These are phyloP conservation scores for Lophius piscatorius DNA, from an alignment of 2,113 vertebrate species.

Conservation along the genomic window DNA sequence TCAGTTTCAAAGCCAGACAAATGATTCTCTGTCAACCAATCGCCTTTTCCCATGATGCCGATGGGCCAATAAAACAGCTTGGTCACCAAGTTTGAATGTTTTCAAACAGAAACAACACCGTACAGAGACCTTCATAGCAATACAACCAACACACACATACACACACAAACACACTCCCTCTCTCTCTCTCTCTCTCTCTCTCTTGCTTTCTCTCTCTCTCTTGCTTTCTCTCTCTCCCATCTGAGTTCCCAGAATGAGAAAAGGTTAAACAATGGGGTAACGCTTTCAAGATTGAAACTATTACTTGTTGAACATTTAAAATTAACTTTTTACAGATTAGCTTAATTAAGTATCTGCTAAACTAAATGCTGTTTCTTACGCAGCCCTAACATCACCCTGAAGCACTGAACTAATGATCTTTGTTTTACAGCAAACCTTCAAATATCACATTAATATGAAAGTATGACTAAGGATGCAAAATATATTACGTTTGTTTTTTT, in stretches of 20 bases:
- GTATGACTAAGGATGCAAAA: not conserved
- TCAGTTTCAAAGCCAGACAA: not conserved
- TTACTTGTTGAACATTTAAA: too few species aligned
- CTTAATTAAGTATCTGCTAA: too few species aligned
- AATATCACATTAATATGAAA: not conserved
- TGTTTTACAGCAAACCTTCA: not conserved
- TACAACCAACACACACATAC: slow-evolving; percentile 1
- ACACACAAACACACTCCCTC: not conserved
- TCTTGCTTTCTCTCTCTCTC: not conserved
- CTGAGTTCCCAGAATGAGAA: not conserved
- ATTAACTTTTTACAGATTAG: too few species aligned
- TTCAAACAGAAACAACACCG: not conserved
- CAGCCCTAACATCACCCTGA: too few species aligned
- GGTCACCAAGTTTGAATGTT: too few species aligned
- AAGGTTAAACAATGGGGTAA: not conserved
- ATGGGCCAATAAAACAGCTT: too few species aligned
- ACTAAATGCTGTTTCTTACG: too few species aligned
- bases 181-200: not conserved
- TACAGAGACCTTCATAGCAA: not conserved
- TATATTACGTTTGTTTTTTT: not conserved
- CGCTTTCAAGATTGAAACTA: not conserved
- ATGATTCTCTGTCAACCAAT: not conserved
- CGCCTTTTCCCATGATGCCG: not conserved
- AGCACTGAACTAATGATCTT: not conserved
- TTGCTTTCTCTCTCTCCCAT: not conserved